phyloP scores from a whole-genome alignment of 2,113 vertebrate species.

The Salvelinus fontinalis region DNA sequence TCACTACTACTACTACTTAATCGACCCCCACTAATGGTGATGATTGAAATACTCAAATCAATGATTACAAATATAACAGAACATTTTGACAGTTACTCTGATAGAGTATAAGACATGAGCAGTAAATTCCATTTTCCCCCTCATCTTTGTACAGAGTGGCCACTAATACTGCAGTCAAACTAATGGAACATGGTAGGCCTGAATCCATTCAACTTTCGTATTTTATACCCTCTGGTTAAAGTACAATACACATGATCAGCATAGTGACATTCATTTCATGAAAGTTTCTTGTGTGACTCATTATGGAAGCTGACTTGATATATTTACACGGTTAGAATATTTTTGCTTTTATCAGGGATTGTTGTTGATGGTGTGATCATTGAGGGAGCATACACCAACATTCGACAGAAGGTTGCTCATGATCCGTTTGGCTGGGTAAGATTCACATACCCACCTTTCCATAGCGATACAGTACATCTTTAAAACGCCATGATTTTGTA shows the following conservation, averaged over 20 bases:
- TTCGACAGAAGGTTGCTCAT: conserved; percentile 41
- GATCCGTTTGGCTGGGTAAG: conserved; percentile 76
- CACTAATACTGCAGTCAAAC: conserved; percentile 77
- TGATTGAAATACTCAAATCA: neutral
- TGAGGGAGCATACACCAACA: conserved; percentile 77
- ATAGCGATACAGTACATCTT: neutral
- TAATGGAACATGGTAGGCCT: conserved; percentile 81
- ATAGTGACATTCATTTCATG: neutral
- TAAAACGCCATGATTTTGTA: neutral
- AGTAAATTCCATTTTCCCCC: conserved; percentile 4
- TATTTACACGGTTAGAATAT: neutral
- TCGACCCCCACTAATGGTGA: neutral
- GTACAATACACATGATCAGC: neutral
- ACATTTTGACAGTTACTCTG: neutral
- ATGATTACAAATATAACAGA: neutral
- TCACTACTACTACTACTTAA: neutral
- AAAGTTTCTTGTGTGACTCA: neutral
- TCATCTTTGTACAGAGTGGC: conserved; percentile 74
- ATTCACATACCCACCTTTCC: neutral
- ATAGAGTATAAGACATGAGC: neutral
- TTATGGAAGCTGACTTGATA: neutral
- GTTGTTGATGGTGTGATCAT: conserved; percentile 79
- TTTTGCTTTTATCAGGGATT: conserved; percentile 66
- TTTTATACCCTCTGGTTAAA: too few species aligned
- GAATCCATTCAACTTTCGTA: neutral